phyloP scores from a whole-genome alignment of 2,888 invertebrate genomes.

The Autographa gamma region DNA sequence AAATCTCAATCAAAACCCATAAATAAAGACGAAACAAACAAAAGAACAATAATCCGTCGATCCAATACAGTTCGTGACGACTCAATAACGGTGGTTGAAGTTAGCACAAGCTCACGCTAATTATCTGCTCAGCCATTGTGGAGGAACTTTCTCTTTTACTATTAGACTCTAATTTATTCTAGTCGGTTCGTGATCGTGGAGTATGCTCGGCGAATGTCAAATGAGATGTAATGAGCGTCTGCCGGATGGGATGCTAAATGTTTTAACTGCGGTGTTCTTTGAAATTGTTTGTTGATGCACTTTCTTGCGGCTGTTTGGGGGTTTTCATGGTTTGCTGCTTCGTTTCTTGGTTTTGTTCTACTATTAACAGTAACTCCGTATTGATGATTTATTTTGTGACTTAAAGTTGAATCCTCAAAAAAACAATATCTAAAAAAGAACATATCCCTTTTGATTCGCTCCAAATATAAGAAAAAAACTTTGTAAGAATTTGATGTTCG shows the following conservation, averaged over 20 bases:
- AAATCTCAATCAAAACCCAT: neutral
- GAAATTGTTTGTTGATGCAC: neutral
- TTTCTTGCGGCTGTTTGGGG: neutral
- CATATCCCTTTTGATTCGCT: too few species aligned
- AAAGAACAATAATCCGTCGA: constrained; percentile 17
- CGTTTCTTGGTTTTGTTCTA: neutral
- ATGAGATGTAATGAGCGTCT: constrained; percentile 45
- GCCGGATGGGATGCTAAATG: constrained; percentile 19
- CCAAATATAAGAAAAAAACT: too few species aligned
- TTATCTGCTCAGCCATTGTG: constrained; percentile 48
- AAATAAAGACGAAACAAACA: constrained; percentile 13
- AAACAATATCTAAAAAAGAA: too few species aligned
- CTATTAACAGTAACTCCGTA: neutral
- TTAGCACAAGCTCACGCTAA: constrained; percentile 51
- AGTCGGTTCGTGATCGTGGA: constrained; percentile 48
- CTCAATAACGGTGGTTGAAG: constrained; percentile 33
- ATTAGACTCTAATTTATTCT: constrained; percentile 59
- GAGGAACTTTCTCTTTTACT: constrained; percentile 57
- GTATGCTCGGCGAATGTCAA: constrained; percentile 45
- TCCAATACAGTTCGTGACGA: constrained; percentile 46
- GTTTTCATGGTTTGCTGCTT: neutral
- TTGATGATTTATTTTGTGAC: neutral
- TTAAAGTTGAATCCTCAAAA: too few species aligned
- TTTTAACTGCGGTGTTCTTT: neutral
- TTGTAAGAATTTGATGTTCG: too few species aligned